Conservation (phyloP, 2,113 vertebrate species). For the Alces alces region DNA sequence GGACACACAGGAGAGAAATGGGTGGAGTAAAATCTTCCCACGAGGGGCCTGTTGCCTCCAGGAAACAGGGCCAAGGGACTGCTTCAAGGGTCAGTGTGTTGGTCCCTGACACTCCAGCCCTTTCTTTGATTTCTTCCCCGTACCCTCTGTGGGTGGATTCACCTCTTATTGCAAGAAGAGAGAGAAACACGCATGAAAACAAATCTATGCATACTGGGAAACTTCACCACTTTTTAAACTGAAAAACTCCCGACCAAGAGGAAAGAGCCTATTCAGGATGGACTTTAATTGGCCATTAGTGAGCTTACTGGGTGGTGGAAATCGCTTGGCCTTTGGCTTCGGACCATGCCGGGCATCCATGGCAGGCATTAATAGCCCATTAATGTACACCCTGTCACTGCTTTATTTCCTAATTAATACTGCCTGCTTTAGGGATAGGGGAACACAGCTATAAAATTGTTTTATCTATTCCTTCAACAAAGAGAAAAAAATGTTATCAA, state of each 20-base stretch:
- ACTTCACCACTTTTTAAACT: conserved; percentile 42
- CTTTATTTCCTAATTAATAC: conserved; percentile 62
- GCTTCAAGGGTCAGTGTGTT: background rate
- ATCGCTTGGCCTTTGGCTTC: conserved; percentile 48
- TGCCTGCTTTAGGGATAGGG: conserved; percentile 19
- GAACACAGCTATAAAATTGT: conserved; percentile 42
- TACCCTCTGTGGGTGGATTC: background rate
- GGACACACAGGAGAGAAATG: background rate
- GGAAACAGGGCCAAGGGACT: background rate
- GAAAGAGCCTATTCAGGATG: background rate
- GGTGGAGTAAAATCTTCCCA: background rate
- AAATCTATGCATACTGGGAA: background rate
- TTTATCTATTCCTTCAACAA: conserved; percentile 55
- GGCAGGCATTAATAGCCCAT: conserved; percentile 52
- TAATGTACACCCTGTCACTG: conserved; percentile 49
- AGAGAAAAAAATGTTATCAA: conserved; percentile 28
- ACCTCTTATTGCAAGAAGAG: background rate
- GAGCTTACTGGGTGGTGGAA: conserved; percentile 20
- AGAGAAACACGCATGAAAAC: background rate
- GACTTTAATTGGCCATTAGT: conserved; percentile 68
- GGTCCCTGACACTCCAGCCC: too few relatives aligned
- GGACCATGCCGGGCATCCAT: background rate
- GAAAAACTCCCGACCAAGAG: background rate
- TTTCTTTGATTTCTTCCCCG: background rate
- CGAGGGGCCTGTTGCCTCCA: background rate